These are phyloP conservation scores for Semicossyphus pulcher DNA, from an alignment of 2,113 vertebrate species.

Conservation along the genomic window DNA sequence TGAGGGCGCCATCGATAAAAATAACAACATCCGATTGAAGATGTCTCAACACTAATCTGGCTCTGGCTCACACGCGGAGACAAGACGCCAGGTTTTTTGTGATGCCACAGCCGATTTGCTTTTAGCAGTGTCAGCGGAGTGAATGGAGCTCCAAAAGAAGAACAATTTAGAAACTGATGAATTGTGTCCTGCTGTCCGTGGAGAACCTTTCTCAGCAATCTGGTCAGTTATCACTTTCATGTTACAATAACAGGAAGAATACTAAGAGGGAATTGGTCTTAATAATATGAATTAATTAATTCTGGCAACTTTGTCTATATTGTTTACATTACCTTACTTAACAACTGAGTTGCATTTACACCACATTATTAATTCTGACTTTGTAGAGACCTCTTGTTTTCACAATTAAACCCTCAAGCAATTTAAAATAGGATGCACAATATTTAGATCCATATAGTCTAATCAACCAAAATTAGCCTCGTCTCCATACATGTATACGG, in stretches of 20 bases:
- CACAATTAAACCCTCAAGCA: too few species aligned
- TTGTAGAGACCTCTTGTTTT: too few species aligned
- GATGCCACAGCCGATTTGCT: background rate
- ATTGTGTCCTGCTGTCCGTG: background rate
- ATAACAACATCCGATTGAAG: background rate
- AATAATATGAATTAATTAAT: too few species aligned
- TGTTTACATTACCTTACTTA: too few species aligned
- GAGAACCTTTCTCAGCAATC: background rate
- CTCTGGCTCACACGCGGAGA: background rate
- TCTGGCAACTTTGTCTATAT: too few species aligned
- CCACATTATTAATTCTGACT: too few species aligned
- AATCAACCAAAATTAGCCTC: too few species aligned
- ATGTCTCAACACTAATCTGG: background rate
- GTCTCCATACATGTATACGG: too few species aligned
- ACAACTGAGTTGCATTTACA: too few species aligned
- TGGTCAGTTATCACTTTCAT: background rate
- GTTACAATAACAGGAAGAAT: background rate
- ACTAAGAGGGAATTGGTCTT: background rate
- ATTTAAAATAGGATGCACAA: too few species aligned
- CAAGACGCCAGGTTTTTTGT: background rate
- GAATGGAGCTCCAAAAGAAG: background rate
- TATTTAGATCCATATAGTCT: too few species aligned
- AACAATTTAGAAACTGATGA: background rate
- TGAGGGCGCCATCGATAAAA: background rate
- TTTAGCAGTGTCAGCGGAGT: background rate